A percentile compares a stretch with the other conserved stretches of the same genome.
Conservation (phyloP, 2,888 invertebrate genomes). For the Drosophila subsilvestris region DNA sequence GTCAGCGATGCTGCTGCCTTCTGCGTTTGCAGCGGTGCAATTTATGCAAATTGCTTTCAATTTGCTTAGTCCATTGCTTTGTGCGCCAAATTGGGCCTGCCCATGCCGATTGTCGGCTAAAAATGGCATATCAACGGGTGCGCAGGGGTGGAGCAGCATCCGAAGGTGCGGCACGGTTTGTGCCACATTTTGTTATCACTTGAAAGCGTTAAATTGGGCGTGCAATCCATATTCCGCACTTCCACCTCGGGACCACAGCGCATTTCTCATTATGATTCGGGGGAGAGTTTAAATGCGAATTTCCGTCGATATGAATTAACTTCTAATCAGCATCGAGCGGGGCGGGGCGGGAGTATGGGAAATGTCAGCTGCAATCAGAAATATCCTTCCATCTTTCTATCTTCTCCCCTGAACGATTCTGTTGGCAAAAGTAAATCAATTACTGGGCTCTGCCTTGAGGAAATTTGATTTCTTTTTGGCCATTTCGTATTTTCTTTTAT, state of each 20-base stretch:
- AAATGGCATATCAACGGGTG: constrained; percentile 43
- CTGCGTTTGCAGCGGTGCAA: constrained; percentile 49
- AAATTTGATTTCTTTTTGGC: constrained; percentile 62
- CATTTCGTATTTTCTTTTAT: constrained; percentile 21
- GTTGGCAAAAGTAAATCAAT: constrained; percentile 24
- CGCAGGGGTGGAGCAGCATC: background rate
- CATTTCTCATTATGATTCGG: constrained; percentile 8
- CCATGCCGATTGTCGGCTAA: constrained; percentile 40
- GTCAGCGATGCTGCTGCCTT: constrained; percentile 30
- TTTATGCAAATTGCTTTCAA: constrained; percentile 78
- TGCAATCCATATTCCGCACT: constrained; percentile 25
- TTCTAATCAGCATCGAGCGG: background rate
- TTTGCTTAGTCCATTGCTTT: constrained; percentile 61
- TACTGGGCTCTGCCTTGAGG: constrained; percentile 29
- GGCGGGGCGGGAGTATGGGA: background rate
- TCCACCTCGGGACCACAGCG: background rate
- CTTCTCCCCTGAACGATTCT: background rate
- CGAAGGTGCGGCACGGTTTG: constrained; percentile 1
- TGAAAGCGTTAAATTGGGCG: constrained; percentile 45
- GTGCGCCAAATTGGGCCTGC: constrained; percentile 40
- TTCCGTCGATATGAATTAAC: background rate
- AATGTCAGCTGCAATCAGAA: background rate
- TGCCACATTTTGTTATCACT: constrained; percentile 43
- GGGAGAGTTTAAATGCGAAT: background rate
- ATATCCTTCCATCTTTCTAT: background rate